Percentiles rank a stretch among this genome's conserved stretches.
phyloP scores from a whole-genome alignment of 2,888 invertebrate genomes.

The Cerastis leucographa region DNA sequence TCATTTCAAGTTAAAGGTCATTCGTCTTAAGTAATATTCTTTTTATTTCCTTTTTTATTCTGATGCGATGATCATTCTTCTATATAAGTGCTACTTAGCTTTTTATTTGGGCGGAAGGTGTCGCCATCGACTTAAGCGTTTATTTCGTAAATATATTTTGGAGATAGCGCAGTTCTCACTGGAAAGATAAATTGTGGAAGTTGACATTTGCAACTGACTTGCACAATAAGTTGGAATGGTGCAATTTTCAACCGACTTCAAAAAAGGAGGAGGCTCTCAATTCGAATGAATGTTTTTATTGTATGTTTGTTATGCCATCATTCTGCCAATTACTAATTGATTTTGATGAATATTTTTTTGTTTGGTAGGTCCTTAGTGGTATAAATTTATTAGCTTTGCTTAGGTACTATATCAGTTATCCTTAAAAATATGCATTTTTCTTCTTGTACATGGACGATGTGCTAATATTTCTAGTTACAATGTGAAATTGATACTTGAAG shows the following conservation, averaged over 20 bases:
- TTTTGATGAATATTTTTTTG: too few relatives aligned
- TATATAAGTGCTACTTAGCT: slow-evolving; percentile 36
- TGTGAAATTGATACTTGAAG: too few relatives aligned
- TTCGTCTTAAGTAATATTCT: slow-evolving; percentile 43
- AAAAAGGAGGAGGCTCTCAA: too few relatives aligned
- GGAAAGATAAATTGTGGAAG: neutral
- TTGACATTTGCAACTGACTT: neutral
- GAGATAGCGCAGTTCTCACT: neutral
- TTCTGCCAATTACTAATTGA: too few relatives aligned
- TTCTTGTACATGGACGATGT: too few relatives aligned
- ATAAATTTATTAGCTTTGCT: too few relatives aligned
- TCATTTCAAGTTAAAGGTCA: slow-evolving; percentile 44
- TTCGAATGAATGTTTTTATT: too few relatives aligned
- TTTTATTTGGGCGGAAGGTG: slow-evolving; percentile 35
- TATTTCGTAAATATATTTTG: neutral
- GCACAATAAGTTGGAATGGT: neutral
- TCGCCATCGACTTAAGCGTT: neutral
- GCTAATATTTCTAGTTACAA: too few relatives aligned
- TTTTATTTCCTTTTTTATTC: slow-evolving; percentile 48
- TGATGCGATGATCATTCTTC: slow-evolving; percentile 30
- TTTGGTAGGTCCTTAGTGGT: too few relatives aligned
- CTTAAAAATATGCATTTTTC: too few relatives aligned
- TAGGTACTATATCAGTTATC: too few relatives aligned
- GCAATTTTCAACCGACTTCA: neutral
- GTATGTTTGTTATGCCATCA: too few relatives aligned